Base-by-base conservation (phyloP, 2,888 invertebrate species). In the Conus canariensis region DNA sequence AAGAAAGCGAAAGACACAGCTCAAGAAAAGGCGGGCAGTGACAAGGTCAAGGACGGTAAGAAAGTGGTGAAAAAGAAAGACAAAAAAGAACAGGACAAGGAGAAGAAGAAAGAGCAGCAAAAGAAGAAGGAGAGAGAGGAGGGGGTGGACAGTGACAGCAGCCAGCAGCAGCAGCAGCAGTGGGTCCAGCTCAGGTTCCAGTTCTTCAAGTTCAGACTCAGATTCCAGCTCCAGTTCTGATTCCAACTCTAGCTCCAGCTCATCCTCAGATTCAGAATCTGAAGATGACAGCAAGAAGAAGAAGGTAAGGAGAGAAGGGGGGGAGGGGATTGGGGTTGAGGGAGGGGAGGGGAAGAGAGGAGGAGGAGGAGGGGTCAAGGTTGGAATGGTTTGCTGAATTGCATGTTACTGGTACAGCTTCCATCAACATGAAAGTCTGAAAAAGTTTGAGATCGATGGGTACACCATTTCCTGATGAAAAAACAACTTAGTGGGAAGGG, bases 181-280 rank as follows among this genome's bases (percentile, higher is more conserved):
- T 25, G 64, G 83, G 22, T 90, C 91, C 16, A 86, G 88, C 16
- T 92, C 92, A 56, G 83, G 87, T 83, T 91, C 91, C 64, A 88
- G 87, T 70, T 91, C 92, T 4, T 92, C 92, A 22, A 89, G 83
- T 64, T 90, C 90, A 12, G 87, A 88, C 16, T 91, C 91, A 25
- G 91, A 80, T 90, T 90, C 85, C 85, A 89, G 88, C 83, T 87
- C 90, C 74, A 80, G 85, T 67, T 30, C 89, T 59, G 74, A 85
- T 88, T 88, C 82, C 83, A 86, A 45, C 82, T 58, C 70, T 4
- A 70, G 70, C 22, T 70, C 70, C 87, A 90, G 90, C 25, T 74
- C 86, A 19, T 90, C 87, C 19, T 88, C 90, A 64, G 88, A 85
- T 25, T 80, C 90, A 19, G 91, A 87, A 64, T 67, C 59, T 25